phyloP scores from a whole-genome alignment of 2,113 vertebrate species.

The Athene cunicularia region DNA sequence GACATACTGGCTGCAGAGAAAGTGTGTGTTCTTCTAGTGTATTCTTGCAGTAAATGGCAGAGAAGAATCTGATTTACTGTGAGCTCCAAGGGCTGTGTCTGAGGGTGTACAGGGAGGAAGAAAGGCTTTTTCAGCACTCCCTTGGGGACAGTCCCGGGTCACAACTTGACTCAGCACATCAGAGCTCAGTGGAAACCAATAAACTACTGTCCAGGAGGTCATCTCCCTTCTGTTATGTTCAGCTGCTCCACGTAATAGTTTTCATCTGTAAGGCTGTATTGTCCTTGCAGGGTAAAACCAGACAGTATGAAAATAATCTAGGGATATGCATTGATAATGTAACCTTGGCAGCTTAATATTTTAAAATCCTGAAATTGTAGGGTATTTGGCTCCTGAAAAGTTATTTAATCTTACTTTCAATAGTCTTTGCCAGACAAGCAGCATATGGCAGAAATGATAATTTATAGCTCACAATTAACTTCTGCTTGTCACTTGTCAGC shows the following conservation, averaged over 20 bases:
- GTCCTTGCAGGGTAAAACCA: not conserved
- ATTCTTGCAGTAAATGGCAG: not conserved
- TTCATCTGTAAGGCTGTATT: not conserved
- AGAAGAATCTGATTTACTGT: not conserved
- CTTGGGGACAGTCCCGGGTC: not conserved
- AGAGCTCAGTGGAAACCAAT: not conserved
- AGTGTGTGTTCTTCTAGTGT: not conserved
- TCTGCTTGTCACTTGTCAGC: conserved; percentile 24
- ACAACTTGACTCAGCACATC: not conserved
- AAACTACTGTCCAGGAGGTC: not conserved
- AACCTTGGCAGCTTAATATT: conserved; percentile 21
- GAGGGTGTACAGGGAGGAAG: fast-evolving
- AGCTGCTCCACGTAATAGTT: not conserved
- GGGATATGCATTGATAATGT: not conserved
- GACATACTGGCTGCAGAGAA: not conserved
- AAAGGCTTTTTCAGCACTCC: not conserved
- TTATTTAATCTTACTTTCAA: conserved; percentile 21
- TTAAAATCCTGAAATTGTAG: not conserved
- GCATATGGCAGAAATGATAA: conserved; percentile 28
- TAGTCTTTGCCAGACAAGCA: not conserved
- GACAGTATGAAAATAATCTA: not conserved
- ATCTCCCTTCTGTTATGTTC: not conserved
- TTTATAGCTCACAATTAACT: conserved; percentile 46
- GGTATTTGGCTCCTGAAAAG: conserved; percentile 7
- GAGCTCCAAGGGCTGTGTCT: not conserved